Evolutionary conservation across 2,888 invertebrate species (phyloP), one percentile per base, ranked within the genome.

Genomic region (Drosophila eohydei): DNA sequence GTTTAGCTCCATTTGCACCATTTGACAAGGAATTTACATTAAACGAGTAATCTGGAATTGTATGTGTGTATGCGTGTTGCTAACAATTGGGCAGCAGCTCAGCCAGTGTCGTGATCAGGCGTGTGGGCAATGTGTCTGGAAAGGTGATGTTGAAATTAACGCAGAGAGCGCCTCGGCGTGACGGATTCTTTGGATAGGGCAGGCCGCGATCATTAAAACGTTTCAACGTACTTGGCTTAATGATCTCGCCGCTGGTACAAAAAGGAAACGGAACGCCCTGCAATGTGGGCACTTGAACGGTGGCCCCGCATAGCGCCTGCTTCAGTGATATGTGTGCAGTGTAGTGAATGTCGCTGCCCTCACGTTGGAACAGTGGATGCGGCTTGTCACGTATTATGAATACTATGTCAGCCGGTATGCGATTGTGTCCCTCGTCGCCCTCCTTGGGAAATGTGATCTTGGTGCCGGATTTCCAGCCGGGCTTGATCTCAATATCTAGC

Each of bases 381-480:
- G 98, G 97, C 92, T 98, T 98, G 93, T 99, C 98, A 81, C 97
- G 94, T 88, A 99, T 98, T 78, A 98, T 97, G 93, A 99, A 99
- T 48, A 98, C 97, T 77, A 98, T 97, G 92, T 98, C 98, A 1
- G 98, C 98, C 6, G 98, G 98, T 60, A 98, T 97, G 93, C 97
- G 98, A 86, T 97, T 97, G 46, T 97, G 95, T 11, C 96, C 95
- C 92, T 98, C 98, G 92, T 98, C 98, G 21, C 98, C 98, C 93
- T 98, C 98, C 88, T 97, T 96, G 91, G 98, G 97, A 94, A 99
- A 99, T 71, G 98, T 98, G 76, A 99, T 98, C 93, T 98, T 98
- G 0, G 98, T 98, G 28, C 98, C 98, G 4, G 98, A 80, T 92
- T 99, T 99, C 99, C 99, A 99, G 12, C 99, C 99, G 0, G 98